Evolutionary conservation across 2,888 invertebrate genomes (phyloP), one percentile per base, ranked within the genome.

Genomic region (Drosophila formosana): DNA sequence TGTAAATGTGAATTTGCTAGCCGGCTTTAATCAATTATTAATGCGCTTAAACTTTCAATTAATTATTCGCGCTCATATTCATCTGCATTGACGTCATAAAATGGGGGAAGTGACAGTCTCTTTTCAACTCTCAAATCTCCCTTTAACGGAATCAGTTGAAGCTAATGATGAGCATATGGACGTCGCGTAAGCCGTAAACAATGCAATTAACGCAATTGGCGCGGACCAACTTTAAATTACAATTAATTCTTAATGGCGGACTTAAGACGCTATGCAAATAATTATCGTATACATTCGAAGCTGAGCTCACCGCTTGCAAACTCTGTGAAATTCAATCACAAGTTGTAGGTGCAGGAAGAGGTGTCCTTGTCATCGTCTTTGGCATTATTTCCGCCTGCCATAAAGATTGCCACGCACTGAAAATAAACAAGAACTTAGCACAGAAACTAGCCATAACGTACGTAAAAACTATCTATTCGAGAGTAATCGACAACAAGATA

Each of bases 241-340:
- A 80, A 84, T 87, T 78, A 80, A 64, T 34, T 70, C 80, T 84
- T 82, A 84, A 83, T 84, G 68, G 66, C n/a, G n/a, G 66, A 28
- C 75, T 78, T 72, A 78, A 72, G 52, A 68, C 57, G 47, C 50
- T 78, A 65, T 55, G 52, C 45, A 51, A 66, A 63, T 64, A 67
- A 75, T 82, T 80, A 80, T 57, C 75, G 65, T 66, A 66, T 68
- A 67, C 75, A 56, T 46, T 46, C 4, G 41, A 49, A 61, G 56
- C 43, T 18, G 46, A 56, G 55, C 50, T 63, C 41, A 51, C 43
- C 53, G 18, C 72, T 79, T 79, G 77, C 18, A 84, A 82, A 82
- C 67, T 75, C 11, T 65, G 51, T 78, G 68, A 69, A 61, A 66
- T 56, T 26, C 62, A 18, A 18, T 18, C 18, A 18, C 18, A 18